Evolutionary conservation across 2,113 vertebrate species (phyloP), one percentile per base, ranked within the genome.

Genomic region (Dunckerocampus dactyliophorus): DNA sequence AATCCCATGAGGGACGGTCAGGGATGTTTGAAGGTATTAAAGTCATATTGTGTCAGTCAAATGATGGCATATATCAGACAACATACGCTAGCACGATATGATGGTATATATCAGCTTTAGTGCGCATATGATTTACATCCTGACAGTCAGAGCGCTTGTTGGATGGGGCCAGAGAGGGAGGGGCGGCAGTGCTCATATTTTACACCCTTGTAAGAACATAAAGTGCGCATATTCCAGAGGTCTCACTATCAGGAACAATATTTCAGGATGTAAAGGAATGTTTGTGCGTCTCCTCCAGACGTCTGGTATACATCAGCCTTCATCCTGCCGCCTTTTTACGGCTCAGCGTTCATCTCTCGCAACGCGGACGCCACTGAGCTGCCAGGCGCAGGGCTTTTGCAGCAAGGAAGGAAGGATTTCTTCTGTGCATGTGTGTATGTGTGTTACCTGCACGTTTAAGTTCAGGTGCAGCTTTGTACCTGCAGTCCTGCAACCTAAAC

Each of bases 221-320:
- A 71, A 74, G 14, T 43, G 62, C 24, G 31, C 53, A 65, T 65
- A 53, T 60, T 64, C 45, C 21, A 43, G 43, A 68, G 19, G 13
- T 74, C 74, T 70, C 63, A 47, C 17, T 9, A 47, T 47, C 8
- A 47, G 17, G 31, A 2, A 6, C 49, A 49, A 11, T 58, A 17
- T 21, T 70, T 42, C 55, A 56, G 55, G 39, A 57, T 37, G 71
- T 72, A 24, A 49, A 67, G 59, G 61, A 42, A 47, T 56, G 62
- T 64, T 59, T 71, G 52, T 21, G 52, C 8, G 7, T 34, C 31
- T 34, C 31, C 31, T 34, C 31, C 31, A 28, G 69, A 69, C 58
- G 70, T 72, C 68, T 80, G 76, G 74, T 69, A 59, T 68, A 51
- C 15, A 59, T 83, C 76, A 69, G 31, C 0, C 46, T 63, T 51